Evolutionary conservation across 2,888 invertebrate genomes (phyloP).

Genomic region (Parascotia fuliginaria): DNA sequence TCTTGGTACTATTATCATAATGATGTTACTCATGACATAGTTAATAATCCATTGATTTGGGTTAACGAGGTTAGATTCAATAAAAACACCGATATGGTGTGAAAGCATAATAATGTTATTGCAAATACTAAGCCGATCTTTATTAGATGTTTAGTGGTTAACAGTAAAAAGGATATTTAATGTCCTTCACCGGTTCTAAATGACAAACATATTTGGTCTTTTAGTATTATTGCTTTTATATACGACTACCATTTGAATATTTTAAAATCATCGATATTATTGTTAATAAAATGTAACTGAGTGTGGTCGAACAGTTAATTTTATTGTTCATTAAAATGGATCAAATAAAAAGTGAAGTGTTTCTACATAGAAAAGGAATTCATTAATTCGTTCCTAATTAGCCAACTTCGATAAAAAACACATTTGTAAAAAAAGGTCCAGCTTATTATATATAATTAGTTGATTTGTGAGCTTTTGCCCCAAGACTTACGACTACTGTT

Average conservation of each 20-base stretch:
- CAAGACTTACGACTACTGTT: no score
- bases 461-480: no score
- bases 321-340: background rate
- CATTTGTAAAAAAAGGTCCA: no score
- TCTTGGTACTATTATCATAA: no score
- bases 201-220: slow-evolving; percentile 16
- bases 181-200: slow-evolving; percentile 19
- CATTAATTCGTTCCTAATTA: no score
- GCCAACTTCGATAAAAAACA: no score
- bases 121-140: slow-evolving; percentile 12
- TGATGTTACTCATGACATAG: no score
- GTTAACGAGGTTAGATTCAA: slow-evolving; percentile 11
- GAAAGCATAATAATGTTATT: slow-evolving; percentile 24
- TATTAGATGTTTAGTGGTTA: slow-evolving; percentile 32
- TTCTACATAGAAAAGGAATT: no score
- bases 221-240: slow-evolving; percentile 28
- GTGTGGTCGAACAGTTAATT: background rate
- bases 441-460: no score
- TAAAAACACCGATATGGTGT: slow-evolving; percentile 20
- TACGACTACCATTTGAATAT: slow-evolving; percentile 18
- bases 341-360: no score
- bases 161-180: slow-evolving; percentile 29
- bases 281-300: background rate
- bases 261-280: slow-evolving; percentile 8
- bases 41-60: no score